A percentile compares a stretch with the other conserved stretches of the same genome.
Evolutionary conservation across 2,113 vertebrate genomes (phyloP).

Genomic region (Leuciscus idus): DNA sequence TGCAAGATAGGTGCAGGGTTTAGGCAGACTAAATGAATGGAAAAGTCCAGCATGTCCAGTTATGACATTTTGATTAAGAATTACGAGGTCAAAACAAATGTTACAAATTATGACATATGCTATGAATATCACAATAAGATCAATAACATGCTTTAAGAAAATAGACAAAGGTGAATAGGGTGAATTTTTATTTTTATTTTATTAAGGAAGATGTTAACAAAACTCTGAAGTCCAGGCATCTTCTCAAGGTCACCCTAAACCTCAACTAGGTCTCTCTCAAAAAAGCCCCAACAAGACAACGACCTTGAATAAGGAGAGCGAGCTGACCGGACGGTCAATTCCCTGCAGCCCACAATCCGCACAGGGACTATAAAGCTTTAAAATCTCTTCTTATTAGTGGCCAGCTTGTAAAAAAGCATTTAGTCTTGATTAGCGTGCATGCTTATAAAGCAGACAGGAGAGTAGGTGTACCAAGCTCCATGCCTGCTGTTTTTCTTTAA

Average conservation of each 20-base stretch:
- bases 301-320: constrained; percentile 57
- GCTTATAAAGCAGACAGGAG: constrained; percentile 78
- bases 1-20: no score
- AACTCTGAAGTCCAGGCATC: background rate
- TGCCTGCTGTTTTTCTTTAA: constrained; percentile 69
- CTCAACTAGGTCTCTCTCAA: background rate
- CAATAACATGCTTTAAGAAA: background rate
- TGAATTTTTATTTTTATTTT: background rate
- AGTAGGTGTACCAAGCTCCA: constrained; percentile 54
- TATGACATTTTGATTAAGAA: no score
- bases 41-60: background rate
- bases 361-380: constrained; percentile 73
- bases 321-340: constrained; percentile 54
- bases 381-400: constrained; percentile 79
- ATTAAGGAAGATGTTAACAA: background rate
- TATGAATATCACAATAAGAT: background rate
- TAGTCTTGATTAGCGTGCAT: constrained; percentile 85
- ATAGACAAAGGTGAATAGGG: background rate
- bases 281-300: background rate
- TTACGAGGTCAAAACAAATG: background rate
- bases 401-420: constrained; percentile 87
- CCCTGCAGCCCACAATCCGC: constrained; percentile 53
- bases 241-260: background rate
- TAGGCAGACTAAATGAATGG: background rate
- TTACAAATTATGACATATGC: background rate